phyloP scores from a whole-genome alignment of 2,797 vertebrate genomes.

The Sparus aurata region DNA sequence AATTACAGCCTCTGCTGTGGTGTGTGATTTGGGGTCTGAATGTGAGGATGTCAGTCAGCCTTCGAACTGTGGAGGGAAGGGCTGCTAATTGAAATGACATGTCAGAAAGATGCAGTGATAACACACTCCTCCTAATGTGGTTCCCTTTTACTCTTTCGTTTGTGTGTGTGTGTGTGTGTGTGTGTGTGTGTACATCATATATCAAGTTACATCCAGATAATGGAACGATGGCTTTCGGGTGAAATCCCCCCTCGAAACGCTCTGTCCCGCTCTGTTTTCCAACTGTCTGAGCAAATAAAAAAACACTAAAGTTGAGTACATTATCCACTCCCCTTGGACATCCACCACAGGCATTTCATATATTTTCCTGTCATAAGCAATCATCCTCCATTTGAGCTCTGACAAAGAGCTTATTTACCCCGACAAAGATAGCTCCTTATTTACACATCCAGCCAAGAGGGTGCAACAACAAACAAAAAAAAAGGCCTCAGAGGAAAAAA shows the following conservation, averaged over 20 bases:
- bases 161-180: neutral
- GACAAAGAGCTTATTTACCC: conserved; percentile 44
- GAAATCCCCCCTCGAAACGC: conserved; percentile 20
- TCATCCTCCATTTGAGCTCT: conserved; percentile 32
- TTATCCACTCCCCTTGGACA: conserved; percentile 36
- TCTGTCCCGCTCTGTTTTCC: conserved; percentile 37
- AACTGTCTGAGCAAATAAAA: conserved; percentile 42
- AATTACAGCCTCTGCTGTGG: conserved; percentile 74
- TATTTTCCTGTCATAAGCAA: conserved; percentile 46
- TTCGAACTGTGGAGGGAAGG: conserved; percentile 34
- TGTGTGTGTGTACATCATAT: conserved; percentile 14
- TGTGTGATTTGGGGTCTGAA: conserved; percentile 63
- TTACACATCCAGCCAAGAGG: neutral
- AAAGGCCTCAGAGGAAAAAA: conserved; percentile 6
- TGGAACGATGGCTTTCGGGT: conserved; percentile 7
- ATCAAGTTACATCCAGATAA: conserved; percentile 33
- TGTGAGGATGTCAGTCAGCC: conserved; percentile 70
- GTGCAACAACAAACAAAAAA: conserved; percentile 33
- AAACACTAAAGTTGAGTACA: conserved; percentile 24
- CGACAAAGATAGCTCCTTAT: conserved; percentile 50
- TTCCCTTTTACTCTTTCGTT: conserved; percentile 15
- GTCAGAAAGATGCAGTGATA: conserved; percentile 58
- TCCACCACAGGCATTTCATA: conserved; percentile 55
- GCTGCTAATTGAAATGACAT: conserved; percentile 73
- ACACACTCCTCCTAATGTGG: conserved; percentile 36